Base-by-base conservation (phyloP, 30 jellyfish, hydroid and myxozoan species). In the Turritopsis rubra region DNA sequence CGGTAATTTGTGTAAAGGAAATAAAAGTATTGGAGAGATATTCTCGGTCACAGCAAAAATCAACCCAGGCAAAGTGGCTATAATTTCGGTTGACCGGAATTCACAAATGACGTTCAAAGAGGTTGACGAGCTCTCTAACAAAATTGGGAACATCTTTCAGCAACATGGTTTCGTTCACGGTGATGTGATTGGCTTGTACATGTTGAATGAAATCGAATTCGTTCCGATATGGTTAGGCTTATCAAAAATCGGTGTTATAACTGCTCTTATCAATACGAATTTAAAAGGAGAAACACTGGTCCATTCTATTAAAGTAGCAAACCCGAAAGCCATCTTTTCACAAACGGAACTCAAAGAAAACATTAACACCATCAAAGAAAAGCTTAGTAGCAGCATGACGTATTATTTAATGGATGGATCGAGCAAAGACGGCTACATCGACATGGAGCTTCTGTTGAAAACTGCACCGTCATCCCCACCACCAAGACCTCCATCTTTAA, bases 151-250 rank as follows among this genome's bases (percentile, higher is more conserved):
- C 60, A 21, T 60, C 17, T 80, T 80, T 25, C 28, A 20, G 18
- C 65, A 26, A 9, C 22, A 53, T 24, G 83, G 83, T 18, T 80
- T 28, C 66, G 66, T 22, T 21, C 52, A 65, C 16, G 87, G 87
- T 8, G 87, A 80, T 31, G 84, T 53, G 18, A 83, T 80, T 1
- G 87, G 66, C 7, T 21, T 80, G 4, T 53, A 28, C 65, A 24
- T 82, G 87, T 41, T 0, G 52, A 28, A 52, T n/a, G 65, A 72
- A 31, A 19, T 75, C 25, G 91, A 81, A 52, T 88, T 41, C 73
- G 88, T 87, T 26, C 81, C 88, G 54, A 65, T 75, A 28, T 92
- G 96, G 96, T 87, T 92, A 21, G 98, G 98, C 1, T 71, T 92
- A 76, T 82, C 98, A 72, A 92, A 81, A 79, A 66, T 84, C 7